Evolutionary conservation across 1,140 invertebrate genomes (phyloP), one percentile per base, ranked within the genome.

Genomic region (Aphaenogaster floridana): DNA sequence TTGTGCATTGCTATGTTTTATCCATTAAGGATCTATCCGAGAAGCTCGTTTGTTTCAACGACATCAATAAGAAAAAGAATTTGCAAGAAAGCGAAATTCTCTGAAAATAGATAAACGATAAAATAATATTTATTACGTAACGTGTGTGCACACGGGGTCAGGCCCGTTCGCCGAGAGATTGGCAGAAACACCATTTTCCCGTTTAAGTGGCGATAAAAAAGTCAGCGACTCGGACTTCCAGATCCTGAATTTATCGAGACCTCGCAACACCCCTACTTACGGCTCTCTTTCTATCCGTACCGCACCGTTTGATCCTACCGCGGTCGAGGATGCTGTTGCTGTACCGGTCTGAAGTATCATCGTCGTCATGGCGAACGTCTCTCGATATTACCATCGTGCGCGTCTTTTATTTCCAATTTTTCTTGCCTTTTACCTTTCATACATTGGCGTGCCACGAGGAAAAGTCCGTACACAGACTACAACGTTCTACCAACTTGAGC

Each of bases 221-320:
- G 69, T 84, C 80, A 74, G 57, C 64, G 76, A 68, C 63, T 86
- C 52, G 61, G 21, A 86, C 77, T 66, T 86, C 76, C 63, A 78
- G 61, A 86, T 83, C 57, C 80, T 81, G 85, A 86, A 86, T 86
- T 86, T 86, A 79, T 79, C 78, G 77, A 69, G 48, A 84, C 69
- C 57, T 84, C 80, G 77, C 64, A 69, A 64, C 69, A 84, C 45
- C 34, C 80, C 42, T 84, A 61, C 80, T 76, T 84, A 76, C 54
- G 69, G 42, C 54, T 76, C 54, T 84, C 69, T 61, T 61, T 84
- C 80, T 74, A 74, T 84, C 68, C 69, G 80, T 84, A 84, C 80
- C 80, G 80, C 80, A 84, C 69, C 80, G 80, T 84, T 84, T 84
- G 80, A 84, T 84, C 80, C 54, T 84, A 84, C 80, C 80, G 80